phyloP scores from a whole-genome alignment of 1,140 invertebrate species.

The Parapsyche elsis region DNA sequence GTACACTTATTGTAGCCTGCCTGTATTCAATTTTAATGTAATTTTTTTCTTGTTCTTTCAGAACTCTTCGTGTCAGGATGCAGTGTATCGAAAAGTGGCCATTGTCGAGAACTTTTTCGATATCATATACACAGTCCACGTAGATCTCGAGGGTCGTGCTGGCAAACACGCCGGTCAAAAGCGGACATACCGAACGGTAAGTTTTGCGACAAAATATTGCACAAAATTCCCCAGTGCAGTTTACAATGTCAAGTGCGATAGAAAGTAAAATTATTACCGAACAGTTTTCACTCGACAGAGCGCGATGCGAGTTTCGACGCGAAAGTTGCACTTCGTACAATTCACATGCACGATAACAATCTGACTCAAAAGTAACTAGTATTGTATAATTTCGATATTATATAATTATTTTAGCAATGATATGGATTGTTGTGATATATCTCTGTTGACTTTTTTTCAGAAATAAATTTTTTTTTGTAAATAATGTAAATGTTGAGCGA shows the following conservation, averaged over 20 bases:
- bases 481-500: not conserved
- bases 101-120: slow-evolving; percentile 97
- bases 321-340: too few relatives aligned
- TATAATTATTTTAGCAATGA: too few relatives aligned
- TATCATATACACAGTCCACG: slow-evolving; percentile 95
- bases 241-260: too few relatives aligned
- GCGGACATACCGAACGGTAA: slow-evolving; percentile 94
- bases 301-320: too few relatives aligned
- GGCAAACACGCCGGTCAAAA: slow-evolving; percentile 97
- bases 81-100: slow-evolving; percentile 89
- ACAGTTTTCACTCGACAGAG: too few relatives aligned
- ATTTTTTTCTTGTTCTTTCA: slow-evolving; percentile 61
- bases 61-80: slow-evolving; percentile 70
- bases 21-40: slow-evolving; percentile 33
- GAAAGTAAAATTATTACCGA: too few relatives aligned
- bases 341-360: too few relatives aligned
- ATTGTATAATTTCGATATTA: too few relatives aligned
- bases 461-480: not conserved
- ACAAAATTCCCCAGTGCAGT: too few relatives aligned
- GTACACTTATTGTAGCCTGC: not conserved
- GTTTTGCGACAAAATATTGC: slow-evolving; percentile 59
- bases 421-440: too few relatives aligned
- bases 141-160: slow-evolving; percentile 87
- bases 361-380: too few relatives aligned
- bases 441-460: too few relatives aligned